Conservation (phyloP, 1,140 invertebrate species). For the Eubasilissa regina region DNA sequence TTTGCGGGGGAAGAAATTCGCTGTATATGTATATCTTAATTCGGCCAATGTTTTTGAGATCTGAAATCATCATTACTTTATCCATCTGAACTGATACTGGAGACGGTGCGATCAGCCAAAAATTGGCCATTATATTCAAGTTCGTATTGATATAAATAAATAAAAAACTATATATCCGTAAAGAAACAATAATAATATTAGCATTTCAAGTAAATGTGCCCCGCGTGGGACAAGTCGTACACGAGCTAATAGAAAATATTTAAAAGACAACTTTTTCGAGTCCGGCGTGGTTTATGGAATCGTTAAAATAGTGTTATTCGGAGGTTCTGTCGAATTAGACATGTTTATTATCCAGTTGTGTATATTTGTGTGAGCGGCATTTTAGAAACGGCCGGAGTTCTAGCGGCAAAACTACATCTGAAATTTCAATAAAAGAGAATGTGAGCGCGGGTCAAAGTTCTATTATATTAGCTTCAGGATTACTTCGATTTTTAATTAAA, state of each 20-base stretch:
- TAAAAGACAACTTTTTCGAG: slow-evolving; percentile 36
- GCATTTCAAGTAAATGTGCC: slow-evolving; percentile 19
- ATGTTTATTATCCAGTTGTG: slow-evolving; percentile 33
- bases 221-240: not conserved
- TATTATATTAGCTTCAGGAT: too few relatives aligned
- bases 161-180: not conserved
- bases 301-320: slow-evolving; percentile 31
- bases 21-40: too few relatives aligned
- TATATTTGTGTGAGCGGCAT: slow-evolving; percentile 37
- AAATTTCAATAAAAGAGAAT: slow-evolving; percentile 8
- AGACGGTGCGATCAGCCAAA: too few relatives aligned
- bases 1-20: too few relatives aligned
- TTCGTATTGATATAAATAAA: not conserved
- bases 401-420: not conserved
- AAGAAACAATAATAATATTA: slow-evolving; percentile 26
- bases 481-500: too few relatives aligned
- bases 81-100: too few relatives aligned
- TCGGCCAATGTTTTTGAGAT: too few relatives aligned
- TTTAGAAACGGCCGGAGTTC: not conserved
- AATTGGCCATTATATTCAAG: too few relatives aligned
- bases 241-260: slow-evolving; percentile 39
- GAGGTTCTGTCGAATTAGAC: not conserved
- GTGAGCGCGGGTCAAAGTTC: too few relatives aligned
- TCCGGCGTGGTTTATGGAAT: slow-evolving; percentile 40
- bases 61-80: too few relatives aligned